These are phyloP conservation scores for Drosophila quinaria DNA, from an alignment of 2,888 invertebrate species.

Conservation along the genomic window DNA sequence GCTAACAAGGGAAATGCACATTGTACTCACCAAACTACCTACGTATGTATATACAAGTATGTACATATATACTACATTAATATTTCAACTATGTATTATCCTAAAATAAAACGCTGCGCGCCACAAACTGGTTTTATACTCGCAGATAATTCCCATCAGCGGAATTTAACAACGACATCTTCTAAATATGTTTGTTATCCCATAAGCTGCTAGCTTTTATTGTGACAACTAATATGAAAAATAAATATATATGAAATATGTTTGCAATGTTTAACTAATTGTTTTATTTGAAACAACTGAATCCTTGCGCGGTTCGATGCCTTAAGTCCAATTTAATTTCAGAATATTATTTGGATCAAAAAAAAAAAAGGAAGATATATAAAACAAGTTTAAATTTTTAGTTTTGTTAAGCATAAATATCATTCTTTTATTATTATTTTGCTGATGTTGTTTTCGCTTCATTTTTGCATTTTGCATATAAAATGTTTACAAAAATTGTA, in stretches of 20 bases:
- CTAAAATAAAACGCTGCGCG: conserved; percentile 19
- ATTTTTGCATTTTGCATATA: conserved; percentile 27
- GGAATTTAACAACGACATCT: conserved; percentile 18
- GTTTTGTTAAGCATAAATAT: conserved; percentile 64
- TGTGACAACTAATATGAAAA: conserved; percentile 28
- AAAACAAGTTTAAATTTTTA: conserved; percentile 20
- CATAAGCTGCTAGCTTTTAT: conserved; percentile 39
- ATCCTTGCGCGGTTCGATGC: no score
- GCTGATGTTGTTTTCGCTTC: conserved; percentile 35
- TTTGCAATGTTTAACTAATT: conserved; percentile 41
- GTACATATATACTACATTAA: conserved; percentile 5
- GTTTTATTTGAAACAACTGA: not conserved
- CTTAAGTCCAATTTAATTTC: not conserved
- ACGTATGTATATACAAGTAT: conserved; percentile 13
- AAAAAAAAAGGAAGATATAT: not conserved
- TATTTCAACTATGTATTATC: conserved; percentile 41
- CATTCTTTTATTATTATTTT: conserved; percentile 36
- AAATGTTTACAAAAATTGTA: conserved; percentile 72
- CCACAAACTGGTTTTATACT: conserved; percentile 30
- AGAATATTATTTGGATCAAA: not conserved
- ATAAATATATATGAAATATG: conserved; percentile 30
- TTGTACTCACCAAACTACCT: conserved; percentile 9
- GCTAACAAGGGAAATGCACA: conserved; percentile 14
- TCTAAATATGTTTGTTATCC: conserved; percentile 27
- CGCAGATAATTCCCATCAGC: conserved; percentile 9